Percentiles rank a stretch among this genome's conserved stretches.
Conservation (phyloP, 2,797 vertebrate genomes). For the Pipistrellus kuhlii region DNA sequence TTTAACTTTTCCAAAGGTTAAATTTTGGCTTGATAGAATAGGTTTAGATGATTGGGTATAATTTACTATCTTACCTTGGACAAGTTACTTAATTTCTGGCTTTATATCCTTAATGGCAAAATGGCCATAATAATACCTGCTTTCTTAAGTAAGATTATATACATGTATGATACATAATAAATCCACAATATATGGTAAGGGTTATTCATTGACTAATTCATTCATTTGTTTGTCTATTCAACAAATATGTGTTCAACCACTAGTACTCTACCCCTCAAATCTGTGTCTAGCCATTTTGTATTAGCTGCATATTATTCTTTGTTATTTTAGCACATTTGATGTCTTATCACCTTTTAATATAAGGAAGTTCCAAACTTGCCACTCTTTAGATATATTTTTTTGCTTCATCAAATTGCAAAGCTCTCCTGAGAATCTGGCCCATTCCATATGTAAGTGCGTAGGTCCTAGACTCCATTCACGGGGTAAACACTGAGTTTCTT, state of each 20-base stretch:
- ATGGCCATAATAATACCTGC: not conserved
- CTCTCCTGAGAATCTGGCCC: not conserved
- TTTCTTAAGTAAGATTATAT: not conserved
- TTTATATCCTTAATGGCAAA: not conserved
- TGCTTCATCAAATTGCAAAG: not conserved
- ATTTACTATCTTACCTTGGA: not conserved
- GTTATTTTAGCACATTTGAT: not conserved
- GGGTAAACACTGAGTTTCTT: not conserved
- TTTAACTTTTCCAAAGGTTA: not conserved
- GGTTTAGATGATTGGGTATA: not conserved
- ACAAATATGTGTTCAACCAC: not conserved
- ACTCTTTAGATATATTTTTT: not conserved
- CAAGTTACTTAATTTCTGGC: not conserved
- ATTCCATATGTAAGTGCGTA: not conserved
- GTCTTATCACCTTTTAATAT: conserved; percentile 5
- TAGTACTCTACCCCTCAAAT: not conserved
- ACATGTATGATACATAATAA: not conserved
- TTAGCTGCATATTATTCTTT: not conserved
- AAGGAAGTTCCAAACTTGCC: not conserved
- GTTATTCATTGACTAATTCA: not conserved
- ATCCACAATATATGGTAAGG: not conserved
- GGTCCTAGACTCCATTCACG: not conserved
- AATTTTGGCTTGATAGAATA: not conserved
- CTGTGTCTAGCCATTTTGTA: not conserved
- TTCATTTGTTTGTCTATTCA: not conserved